Evolutionary conservation across 1,140 invertebrate species (phyloP), one percentile per base, ranked within the genome.

Genomic region (Penaeus indicus): DNA sequence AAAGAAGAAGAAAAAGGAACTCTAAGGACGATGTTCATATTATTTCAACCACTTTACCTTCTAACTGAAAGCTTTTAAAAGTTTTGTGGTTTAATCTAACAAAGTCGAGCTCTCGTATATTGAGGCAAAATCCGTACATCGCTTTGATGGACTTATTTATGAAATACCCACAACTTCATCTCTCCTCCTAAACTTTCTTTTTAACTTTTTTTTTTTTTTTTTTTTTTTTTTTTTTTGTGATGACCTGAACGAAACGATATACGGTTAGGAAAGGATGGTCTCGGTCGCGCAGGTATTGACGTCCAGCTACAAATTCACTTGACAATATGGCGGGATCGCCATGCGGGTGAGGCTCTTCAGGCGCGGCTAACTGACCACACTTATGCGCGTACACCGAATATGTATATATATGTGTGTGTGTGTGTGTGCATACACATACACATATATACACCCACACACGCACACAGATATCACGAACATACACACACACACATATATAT

Each of bases 71-170:
- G 82, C 82, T 84, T 84, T 84, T 84, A 84, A 84, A 84, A 84
- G 82, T 84, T 84, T 69, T 84, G 62, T 69, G 82, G 82, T 84
- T 84, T 84, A 84, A 84, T 84, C 82, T 84, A 84, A 84, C 82
- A 84, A 84, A 64, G 82, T 84, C 82, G 63, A 67, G 85, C n/a
- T 61, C 78, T 79, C 47, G 77, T 42, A 80, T 86, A 86, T 86
- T 67, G 85, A 86, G 77, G 80, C 79, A 86, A 86, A 86, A 86
- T 86, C 72, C 85, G 77, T 86, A 81, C 85, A 67, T 79, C 62
- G 62, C 85, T 86, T 80, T 86, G 85, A 86, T 86, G 77, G 85
- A 86, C 85, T 86, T 86, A 86, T 86, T 86, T 86, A 64, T 86
- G 77, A 80, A 81, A 86, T 80, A 80, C 47, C 72, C n/a, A 54